phyloP scores from a whole-genome alignment of 2,888 invertebrate species.

The Leucophenga maculata region DNA sequence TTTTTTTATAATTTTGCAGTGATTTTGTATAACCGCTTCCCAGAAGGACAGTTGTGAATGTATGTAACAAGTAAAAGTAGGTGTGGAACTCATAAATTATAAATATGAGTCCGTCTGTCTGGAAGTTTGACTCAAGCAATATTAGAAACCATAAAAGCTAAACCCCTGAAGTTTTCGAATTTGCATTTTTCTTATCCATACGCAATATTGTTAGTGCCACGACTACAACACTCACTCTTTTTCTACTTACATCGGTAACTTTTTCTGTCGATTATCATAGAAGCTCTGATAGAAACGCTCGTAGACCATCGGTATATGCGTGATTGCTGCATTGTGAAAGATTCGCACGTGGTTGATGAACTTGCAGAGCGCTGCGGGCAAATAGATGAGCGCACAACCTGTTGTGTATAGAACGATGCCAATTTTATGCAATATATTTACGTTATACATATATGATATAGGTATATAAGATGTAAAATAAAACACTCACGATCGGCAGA shows the following conservation, averaged over 20 bases:
- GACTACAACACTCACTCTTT: too few relatives aligned
- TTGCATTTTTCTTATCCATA: too few relatives aligned
- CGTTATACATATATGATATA: background rate
- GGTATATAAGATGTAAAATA: background rate
- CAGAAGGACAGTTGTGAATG: too few relatives aligned
- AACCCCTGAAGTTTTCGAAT: too few relatives aligned
- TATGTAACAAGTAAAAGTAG: too few relatives aligned
- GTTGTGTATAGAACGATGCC: background rate
- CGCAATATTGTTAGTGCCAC: too few relatives aligned
- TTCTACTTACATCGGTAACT: constrained; percentile 60
- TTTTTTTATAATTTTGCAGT: too few relatives aligned
- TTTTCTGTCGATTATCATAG: constrained; percentile 66
- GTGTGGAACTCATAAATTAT: too few relatives aligned
- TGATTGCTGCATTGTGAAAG: constrained; percentile 69
- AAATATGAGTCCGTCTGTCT: too few relatives aligned
- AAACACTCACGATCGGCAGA: constrained; percentile 68
- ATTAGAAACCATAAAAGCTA: too few relatives aligned
- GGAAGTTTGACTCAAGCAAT: too few relatives aligned
- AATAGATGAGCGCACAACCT: constrained; percentile 69
- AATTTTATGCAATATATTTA: background rate
- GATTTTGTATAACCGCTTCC: too few relatives aligned
- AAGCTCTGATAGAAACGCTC: constrained; percentile 69
- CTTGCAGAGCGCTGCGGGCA: constrained; percentile 69
- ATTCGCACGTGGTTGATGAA: constrained; percentile 69
- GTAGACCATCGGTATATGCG: constrained; percentile 70